phyloP scores from a whole-genome alignment of 2,888 invertebrate species.

The Cephus nigrinus region DNA sequence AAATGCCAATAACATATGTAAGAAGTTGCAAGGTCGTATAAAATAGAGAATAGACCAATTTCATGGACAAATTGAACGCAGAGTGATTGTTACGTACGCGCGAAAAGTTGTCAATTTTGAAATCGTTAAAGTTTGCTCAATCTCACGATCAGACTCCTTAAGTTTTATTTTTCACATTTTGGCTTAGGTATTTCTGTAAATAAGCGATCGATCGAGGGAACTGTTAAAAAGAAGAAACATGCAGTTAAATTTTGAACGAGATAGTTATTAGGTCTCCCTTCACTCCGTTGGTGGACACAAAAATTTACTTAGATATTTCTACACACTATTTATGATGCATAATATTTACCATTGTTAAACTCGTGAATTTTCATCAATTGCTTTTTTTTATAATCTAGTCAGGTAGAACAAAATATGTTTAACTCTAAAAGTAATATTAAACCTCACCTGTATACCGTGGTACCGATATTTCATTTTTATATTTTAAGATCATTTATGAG shows the following conservation, averaged over 20 bases:
- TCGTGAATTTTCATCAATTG: constrained; percentile 46
- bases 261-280: background rate
- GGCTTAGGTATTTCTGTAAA: background rate
- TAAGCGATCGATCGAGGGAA: constrained; percentile 1
- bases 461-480: background rate
- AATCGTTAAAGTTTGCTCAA: too few relatives aligned
- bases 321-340: constrained; percentile 42
- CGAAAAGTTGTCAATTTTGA: too few relatives aligned
- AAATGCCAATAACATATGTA: too few relatives aligned
- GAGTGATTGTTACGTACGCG: too few relatives aligned
- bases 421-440: constrained; percentile 52
- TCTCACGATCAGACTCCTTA: background rate
- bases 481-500: too few relatives aligned
- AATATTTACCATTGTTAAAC: constrained; percentile 52
- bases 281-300: constrained; percentile 14
- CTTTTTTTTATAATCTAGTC: constrained; percentile 63
- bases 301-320: constrained; percentile 40
- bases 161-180: background rate
- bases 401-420: constrained; percentile 57
- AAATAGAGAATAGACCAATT: background rate
- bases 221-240: background rate
- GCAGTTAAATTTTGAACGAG: background rate
- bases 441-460: constrained; percentile 47
- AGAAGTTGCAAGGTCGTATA: too few relatives aligned
- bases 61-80: background rate